These are phyloP conservation scores for Astreopora myriophthalma DNA, from an alignment of 64 coral and sea anemone species.

Conservation along the genomic window DNA sequence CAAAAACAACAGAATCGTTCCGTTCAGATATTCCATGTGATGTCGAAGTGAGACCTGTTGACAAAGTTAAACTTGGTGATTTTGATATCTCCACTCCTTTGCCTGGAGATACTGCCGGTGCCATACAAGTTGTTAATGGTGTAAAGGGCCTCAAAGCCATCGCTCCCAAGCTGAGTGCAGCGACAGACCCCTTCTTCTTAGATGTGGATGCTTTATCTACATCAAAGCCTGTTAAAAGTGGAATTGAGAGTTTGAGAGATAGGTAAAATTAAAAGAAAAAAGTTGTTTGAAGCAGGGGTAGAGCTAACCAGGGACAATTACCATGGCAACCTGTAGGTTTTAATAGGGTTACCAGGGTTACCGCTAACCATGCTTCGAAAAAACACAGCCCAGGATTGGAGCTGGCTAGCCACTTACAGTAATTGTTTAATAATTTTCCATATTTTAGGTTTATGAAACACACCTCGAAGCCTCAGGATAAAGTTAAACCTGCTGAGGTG, in stretches of 20 bases:
- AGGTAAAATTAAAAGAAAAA: slow-evolving; percentile 43
- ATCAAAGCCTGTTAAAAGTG: slow-evolving; percentile 67
- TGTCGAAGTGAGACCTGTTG: background rate
- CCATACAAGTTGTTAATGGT: slow-evolving; percentile 19
- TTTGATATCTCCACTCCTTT: background rate
- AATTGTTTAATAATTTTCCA: background rate
- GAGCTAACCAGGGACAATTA: too few species aligned
- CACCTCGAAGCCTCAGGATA: slow-evolving; percentile 23
- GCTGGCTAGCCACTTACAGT: too few species aligned
- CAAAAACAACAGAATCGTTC: background rate
- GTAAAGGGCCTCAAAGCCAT: background rate
- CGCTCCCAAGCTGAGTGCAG: slow-evolving; percentile 72
- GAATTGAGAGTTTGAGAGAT: slow-evolving; percentile 74
- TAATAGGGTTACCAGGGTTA: too few species aligned
- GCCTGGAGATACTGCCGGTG: background rate
- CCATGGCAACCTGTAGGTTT: too few species aligned
- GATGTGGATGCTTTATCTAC: slow-evolving; percentile 31
- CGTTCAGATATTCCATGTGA: background rate
- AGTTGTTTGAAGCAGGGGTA: background rate
- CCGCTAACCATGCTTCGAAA: too few species aligned
- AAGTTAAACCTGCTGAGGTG: background rate
- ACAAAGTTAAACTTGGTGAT: background rate
- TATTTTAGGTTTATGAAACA: slow-evolving; percentile 67
- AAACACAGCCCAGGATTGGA: too few species aligned
- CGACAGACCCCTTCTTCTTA: slow-evolving; percentile 74